These are phyloP conservation scores for Aratinga solstitialis DNA, from an alignment of 2,797 vertebrate species.

Conservation along the genomic window DNA sequence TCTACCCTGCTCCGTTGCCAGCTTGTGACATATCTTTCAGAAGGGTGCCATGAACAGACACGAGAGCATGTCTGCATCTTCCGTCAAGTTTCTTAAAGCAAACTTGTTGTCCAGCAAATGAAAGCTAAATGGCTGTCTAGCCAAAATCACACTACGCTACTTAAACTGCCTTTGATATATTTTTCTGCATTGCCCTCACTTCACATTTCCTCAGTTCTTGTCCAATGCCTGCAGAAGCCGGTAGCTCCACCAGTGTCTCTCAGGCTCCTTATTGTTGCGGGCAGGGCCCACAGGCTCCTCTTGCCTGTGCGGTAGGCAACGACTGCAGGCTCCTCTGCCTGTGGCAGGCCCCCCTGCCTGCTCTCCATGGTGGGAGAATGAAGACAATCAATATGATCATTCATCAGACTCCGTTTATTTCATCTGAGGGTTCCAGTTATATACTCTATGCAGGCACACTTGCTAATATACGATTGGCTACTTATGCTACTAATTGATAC, in stretches of 20 bases:
- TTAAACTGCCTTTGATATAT: neutral
- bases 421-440: no score
- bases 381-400: no score
- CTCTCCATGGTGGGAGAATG: no score
- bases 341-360: no score
- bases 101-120: neutral
- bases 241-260: neutral
- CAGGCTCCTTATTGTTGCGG: neutral
- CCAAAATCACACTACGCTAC: neutral
- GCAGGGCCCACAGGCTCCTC: no score
- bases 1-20: conserved; percentile 17
- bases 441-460: no score
- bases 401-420: no score
- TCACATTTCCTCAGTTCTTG: neutral
- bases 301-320: no score
- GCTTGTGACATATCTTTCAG: neutral
- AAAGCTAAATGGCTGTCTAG: neutral
- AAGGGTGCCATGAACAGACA: neutral
- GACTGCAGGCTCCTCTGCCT: no score
- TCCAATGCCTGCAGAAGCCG: neutral
- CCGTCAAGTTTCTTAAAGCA: neutral
- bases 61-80: neutral
- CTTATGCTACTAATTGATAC: no score
- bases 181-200: neutral
- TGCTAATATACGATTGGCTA: no score